Evolutionary conservation across 1,140 invertebrate genomes (phyloP).

Genomic region (Hypsibius dujardini): DNA sequence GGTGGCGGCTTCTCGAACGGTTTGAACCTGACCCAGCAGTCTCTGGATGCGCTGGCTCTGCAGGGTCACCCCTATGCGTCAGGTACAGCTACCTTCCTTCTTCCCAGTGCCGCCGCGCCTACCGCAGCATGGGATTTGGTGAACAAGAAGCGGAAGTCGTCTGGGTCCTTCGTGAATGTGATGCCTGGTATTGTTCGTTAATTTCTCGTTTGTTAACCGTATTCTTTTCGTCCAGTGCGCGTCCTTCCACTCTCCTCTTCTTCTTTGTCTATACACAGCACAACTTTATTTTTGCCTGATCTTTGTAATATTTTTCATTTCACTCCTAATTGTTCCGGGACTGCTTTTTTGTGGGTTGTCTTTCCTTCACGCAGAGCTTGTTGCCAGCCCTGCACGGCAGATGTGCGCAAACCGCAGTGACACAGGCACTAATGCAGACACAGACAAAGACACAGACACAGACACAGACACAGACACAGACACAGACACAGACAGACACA

Average conservation of each 20-base stretch:
- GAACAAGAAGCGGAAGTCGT: background rate
- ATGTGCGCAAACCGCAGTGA: too few relatives aligned
- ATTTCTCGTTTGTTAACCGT: background rate
- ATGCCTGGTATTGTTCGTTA: slow-evolving; percentile 6
- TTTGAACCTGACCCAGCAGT: background rate
- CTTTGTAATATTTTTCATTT: too few relatives aligned
- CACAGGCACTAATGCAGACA: too few relatives aligned
- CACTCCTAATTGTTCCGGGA: too few relatives aligned
- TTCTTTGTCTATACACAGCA: background rate
- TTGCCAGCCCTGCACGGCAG: too few relatives aligned
- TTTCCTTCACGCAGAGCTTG: too few relatives aligned
- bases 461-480: too few relatives aligned
- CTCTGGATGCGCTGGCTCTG: slow-evolving; percentile 7
- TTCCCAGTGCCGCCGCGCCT: background rate
- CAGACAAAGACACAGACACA: too few relatives aligned
- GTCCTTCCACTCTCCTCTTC: background rate
- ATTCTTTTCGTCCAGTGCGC: background rate
- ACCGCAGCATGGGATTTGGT: background rate
- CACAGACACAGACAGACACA: too few relatives aligned
- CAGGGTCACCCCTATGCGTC: background rate
- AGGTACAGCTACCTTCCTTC: background rate
- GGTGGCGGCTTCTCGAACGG: background rate
- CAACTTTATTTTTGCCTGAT: background rate
- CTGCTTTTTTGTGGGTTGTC: too few relatives aligned
- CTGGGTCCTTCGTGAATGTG: too few relatives aligned